phyloP scores from a whole-genome alignment of 2,113 vertebrate genomes.

The Sorex araneus region DNA sequence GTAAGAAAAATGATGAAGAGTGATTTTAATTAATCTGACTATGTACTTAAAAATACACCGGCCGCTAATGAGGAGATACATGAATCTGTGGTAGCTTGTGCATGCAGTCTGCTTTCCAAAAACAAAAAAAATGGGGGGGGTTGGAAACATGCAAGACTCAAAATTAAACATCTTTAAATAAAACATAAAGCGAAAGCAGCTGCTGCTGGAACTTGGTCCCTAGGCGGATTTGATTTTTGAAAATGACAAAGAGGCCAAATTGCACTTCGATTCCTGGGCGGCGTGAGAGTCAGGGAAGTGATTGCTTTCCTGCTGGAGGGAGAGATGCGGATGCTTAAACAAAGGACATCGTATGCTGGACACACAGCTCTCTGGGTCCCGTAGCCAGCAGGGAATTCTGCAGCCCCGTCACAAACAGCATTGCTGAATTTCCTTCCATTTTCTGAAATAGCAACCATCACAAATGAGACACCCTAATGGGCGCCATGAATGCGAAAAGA shows the following conservation, averaged over 20 bases:
- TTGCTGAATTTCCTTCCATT: conserved; percentile 45
- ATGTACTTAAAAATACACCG: not conserved
- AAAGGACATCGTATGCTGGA: conserved; percentile 60
- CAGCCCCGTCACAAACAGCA: not conserved
- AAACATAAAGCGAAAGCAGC: conserved; percentile 80
- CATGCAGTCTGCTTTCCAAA: not conserved
- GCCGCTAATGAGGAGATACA: not conserved
- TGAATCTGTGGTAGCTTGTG: conserved; percentile 20
- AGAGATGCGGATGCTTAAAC: conserved; percentile 68
- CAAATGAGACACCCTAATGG: not conserved
- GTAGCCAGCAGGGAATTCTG: conserved; percentile 31
- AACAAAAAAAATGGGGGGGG: not conserved
- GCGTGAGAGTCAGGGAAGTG: not conserved
- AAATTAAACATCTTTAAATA: conserved; percentile 77
- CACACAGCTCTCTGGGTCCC: conserved; percentile 37
- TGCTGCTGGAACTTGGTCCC: conserved; percentile 71
- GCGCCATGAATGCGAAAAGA: conserved; percentile 42
- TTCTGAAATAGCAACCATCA: conserved; percentile 47
- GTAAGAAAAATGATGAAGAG: not conserved
- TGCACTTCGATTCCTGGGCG: conserved; percentile 57
- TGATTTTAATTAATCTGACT: conserved; percentile 25
- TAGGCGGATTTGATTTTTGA: conserved; percentile 70
- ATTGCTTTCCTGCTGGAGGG: not conserved
- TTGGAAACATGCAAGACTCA: conserved; percentile 20
- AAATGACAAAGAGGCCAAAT: conserved; percentile 75